Base-by-base conservation (phyloP, 2,888 invertebrate species). In the Hecatera dysodea region DNA sequence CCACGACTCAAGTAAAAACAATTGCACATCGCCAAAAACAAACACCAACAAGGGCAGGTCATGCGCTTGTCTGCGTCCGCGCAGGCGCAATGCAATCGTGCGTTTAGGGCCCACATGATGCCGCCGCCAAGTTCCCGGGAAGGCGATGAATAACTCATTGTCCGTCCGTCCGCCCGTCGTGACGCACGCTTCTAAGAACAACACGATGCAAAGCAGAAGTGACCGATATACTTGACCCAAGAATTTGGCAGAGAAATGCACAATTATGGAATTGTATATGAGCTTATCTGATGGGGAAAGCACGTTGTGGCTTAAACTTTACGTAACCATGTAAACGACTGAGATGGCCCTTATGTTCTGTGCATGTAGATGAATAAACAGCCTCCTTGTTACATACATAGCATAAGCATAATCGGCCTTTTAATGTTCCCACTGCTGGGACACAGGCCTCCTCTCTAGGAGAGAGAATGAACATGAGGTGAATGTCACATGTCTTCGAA, bases 141-240 rank as follows among this genome's bases (percentile, higher is more conserved):
- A 95, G 90, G 90, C 94, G 92, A 96, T 96, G 96, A 96, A 96
- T 96, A 96, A 96, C 94, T 93, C 96, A 96, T 96, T 96, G 96
- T 96, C 93, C 89, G 93, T 93, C 88, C 92, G 94, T 93, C 92
- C 94, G 93, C 92, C 91, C 92, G 92, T 86, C 92, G 92, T 95
- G 95, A 96, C 96, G 95, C 95, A 95, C 90, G 89, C 83, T 95
- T 95, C 95, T 90, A 83, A 89, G 95, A 95, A 89, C 89, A 85
- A 83, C 87, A 89, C 90, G 89, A 90, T 89, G 91, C 90, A 90
- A 88, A 87, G 88, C 91, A 90, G 90, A 90, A 93, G 88, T 94
- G 94, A 93, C 94, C 93, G 93, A 92, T 90, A 93, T 93, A 92
- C 89, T 89, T 93, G 93, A 94, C 94, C 93, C 90, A 87, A 84